Base-by-base conservation (phyloP, 2,797 vertebrate species). In the Pantherophis vulpinus region DNA sequence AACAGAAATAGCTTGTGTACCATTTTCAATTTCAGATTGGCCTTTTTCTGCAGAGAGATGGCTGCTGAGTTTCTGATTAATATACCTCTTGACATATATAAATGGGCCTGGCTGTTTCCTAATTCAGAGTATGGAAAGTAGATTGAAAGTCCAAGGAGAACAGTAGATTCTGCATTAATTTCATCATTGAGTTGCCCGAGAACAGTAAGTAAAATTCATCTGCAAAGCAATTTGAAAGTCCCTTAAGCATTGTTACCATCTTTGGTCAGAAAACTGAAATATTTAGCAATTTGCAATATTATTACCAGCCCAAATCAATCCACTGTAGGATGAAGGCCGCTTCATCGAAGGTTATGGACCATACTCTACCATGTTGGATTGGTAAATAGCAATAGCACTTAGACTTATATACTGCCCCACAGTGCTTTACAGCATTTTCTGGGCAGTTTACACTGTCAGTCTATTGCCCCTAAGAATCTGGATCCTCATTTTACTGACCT, bases 201-300 rank as follows among this genome's bases (percentile, higher is more conserved):
- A 88, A 91, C 16, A 92, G 5, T 91, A 94, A 91, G 61, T 47
- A 74, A 90, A 8, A 70, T 29, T 93, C 61, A 91, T 59, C n/a
- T 79, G 88, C 32, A 89, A 94, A 2, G 12, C 13, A 92, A 90
- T 94, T 93, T 93, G 90, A 61, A 70, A 91, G 87, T n/a, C 88
- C 18, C 32, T 88, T 93, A 70, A 90, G 60, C 16, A 91, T 91
- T 93, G 61, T 88, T 60, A 90, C 88, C 88, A n/a, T 60, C 86
- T 88, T 91, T 87, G 14, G 88, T 88, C 74, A 94, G 4, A 92
- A 90, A 37, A 93, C 89, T 94, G 25, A 88, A 83, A 47, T 47
- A 47, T 25, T 25, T 27, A 47, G 42, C 20, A 47, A 83, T 83
- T 47, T 83, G 10, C 10, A 83, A 47, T 83, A 83, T 83, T 83